A percentile compares a stretch with the other conserved stretches of the same genome.
phyloP scores from a whole-genome alignment of 1,140 invertebrate species.

The Hyphantria cunea region DNA sequence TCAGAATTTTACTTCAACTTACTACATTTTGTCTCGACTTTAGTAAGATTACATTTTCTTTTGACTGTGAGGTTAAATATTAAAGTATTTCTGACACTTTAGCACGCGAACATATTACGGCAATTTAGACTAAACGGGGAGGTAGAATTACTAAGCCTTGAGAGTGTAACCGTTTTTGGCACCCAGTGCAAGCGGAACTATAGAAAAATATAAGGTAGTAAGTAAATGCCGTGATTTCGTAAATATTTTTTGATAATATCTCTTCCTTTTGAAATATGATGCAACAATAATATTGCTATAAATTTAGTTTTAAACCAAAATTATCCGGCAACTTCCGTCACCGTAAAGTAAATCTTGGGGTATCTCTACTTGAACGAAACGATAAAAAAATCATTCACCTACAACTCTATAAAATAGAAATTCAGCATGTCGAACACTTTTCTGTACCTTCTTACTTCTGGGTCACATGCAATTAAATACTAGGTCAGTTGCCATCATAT shows the following conservation, averaged over 20 bases:
- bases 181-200: conserved; percentile 32
- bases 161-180: conserved; percentile 27
- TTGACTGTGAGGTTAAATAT: conserved; percentile 40
- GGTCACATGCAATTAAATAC: too few relatives aligned
- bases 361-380: too few relatives aligned
- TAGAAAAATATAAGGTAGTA: not conserved
- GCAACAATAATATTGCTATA: not conserved
- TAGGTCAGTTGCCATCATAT: too few relatives aligned
- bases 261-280: not conserved
- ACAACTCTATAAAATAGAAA: too few relatives aligned
- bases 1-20: too few relatives aligned
- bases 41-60: conserved; percentile 22
- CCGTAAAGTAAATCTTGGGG: too few relatives aligned
- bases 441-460: too few relatives aligned
- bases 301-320: not conserved
- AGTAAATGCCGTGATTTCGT: not conserved
- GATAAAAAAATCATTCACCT: too few relatives aligned
- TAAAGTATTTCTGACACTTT: conserved; percentile 59
- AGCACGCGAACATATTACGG: conserved; percentile 59
- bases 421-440: too few relatives aligned
- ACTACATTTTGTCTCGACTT: not conserved
- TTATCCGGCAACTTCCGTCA: too few relatives aligned
- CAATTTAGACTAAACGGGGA: conserved; percentile 50
- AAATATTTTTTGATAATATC: not conserved
- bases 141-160: conserved; percentile 49